Base-by-base conservation (phyloP, 2,888 invertebrate species). In the Troglohyphantes excavatus region DNA sequence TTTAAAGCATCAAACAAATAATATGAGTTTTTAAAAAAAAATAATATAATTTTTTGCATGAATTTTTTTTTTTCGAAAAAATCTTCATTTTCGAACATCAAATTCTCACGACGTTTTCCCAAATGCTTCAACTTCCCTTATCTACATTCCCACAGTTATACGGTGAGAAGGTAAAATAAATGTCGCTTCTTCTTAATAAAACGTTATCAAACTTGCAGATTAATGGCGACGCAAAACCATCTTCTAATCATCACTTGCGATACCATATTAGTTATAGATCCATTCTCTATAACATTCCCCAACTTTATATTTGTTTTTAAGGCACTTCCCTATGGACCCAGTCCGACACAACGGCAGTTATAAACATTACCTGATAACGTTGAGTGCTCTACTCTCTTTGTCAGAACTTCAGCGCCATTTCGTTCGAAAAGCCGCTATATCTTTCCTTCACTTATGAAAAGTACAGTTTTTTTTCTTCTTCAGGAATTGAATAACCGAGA, bases 351-450 rank as follows among this genome's bases (percentile, higher is more conserved):
- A 59, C 19, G 76, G 26, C 61, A 19, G 61, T 76, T 78, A 78
- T 86, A 86, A 86, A 86, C 85, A 86, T 76, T 86, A 86, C 85
- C 85, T 86, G 85, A 86, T 86, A 86, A 86, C 43, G 70, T 59
- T 68, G 68, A 86, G 85, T 86, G 85, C 76, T 21, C 65, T 23
- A 65, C 19, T 21, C 19, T 65, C 78, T 78, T 78, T 78, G 78
- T 78, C 65, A 78, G 23, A 29, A 11, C 75, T 68, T 29, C 19
- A 9, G 26, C 13, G 1, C 43, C 23, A 26, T 33, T 33, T 76
- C 43, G 39, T 13, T 39, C 17, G 63, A 68, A 59, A 70, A 26
- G 23, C 70, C 27, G 59, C 19, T 61, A 33, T 72, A 83, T 72
- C 61, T 73, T 21, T 39, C 3, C 29, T 6, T 13, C 33, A 39